A percentile compares a stretch with the other conserved stretches of the same genome.
These are phyloP conservation scores for Drosophila multiciliata DNA, from an alignment of 2,888 invertebrate species.

Conservation along the genomic window DNA sequence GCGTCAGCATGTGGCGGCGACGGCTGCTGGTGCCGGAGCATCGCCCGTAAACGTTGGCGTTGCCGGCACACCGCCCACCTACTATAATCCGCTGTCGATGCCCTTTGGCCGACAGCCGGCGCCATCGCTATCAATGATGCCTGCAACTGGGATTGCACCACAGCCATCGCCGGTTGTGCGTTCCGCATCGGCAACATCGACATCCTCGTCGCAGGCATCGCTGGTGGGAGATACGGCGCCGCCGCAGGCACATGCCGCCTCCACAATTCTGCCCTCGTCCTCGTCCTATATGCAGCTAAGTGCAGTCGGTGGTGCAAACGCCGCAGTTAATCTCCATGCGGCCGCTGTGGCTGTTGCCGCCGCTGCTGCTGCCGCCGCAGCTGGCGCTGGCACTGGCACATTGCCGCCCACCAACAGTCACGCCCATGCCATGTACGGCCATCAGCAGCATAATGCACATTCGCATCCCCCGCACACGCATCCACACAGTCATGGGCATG, in stretches of 20 bases:
- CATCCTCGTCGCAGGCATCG: conserved; percentile 84
- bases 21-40: conserved; percentile 49
- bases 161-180: conserved; percentile 85
- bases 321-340: conserved; percentile 46
- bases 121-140: conserved; percentile 61
- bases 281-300: conserved; percentile 67
- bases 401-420: conserved; percentile 83
- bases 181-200: conserved; percentile 86
- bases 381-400: conserved; percentile 64
- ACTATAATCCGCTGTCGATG: conserved; percentile 80
- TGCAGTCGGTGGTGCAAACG: conserved; percentile 38
- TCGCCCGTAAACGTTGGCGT: conserved; percentile 35
- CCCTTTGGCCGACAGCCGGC: conserved; percentile 77
- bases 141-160: conserved; percentile 73
- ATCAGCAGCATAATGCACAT: conserved; percentile 36
- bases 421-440: conserved; percentile 46
- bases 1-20: conserved; percentile 77
- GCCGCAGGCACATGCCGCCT: conserved; percentile 83
- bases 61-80: conserved; percentile 78
- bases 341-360: conserved; percentile 59
- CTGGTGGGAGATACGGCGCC: conserved; percentile 81
- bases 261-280: conserved; percentile 73
- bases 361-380: conserved; percentile 65
- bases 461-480: conserved; percentile 23
- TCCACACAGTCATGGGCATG: conserved; percentile 21